A percentile compares a stretch with the other conserved stretches of the same genome.
phyloP scores from a whole-genome alignment of 2,113 vertebrate species.

The Paracanthobrama guichenoti region DNA sequence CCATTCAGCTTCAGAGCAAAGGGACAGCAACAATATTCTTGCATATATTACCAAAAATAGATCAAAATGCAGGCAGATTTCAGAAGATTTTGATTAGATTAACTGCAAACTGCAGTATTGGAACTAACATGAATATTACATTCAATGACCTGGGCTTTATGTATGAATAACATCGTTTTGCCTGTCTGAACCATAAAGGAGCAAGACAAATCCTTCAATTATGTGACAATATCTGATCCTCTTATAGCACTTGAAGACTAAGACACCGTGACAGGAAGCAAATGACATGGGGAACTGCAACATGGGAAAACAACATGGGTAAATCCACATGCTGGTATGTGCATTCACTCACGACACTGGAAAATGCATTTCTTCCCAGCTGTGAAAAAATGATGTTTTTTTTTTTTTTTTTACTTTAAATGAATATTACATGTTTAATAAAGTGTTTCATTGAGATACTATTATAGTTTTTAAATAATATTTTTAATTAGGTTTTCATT shows the following conservation, averaged over 20 bases:
- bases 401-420: not conserved
- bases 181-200: constrained; percentile 35
- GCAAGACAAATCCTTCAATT: constrained; percentile 36
- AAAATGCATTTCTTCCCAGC: not conserved
- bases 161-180: constrained; percentile 2
- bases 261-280: constrained; percentile 15
- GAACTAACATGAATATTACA: not conserved
- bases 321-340: not conserved
- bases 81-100: too few relatives aligned
- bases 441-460: not conserved
- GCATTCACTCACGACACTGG: not conserved
- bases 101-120: not conserved
- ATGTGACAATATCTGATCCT: constrained; percentile 45
- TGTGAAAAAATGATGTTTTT: not conserved
- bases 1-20: not conserved
- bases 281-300: constrained; percentile 1
- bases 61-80: not conserved
- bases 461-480: not conserved
- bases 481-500: not conserved
- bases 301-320: constrained; percentile 1
- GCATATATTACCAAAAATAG: not conserved
- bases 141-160: constrained; percentile 8
- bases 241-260: constrained; percentile 26
- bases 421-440: not conserved
- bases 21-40: not conserved